phyloP scores from a whole-genome alignment of 2,113 vertebrate species.

The Nesoenas mayeri region DNA sequence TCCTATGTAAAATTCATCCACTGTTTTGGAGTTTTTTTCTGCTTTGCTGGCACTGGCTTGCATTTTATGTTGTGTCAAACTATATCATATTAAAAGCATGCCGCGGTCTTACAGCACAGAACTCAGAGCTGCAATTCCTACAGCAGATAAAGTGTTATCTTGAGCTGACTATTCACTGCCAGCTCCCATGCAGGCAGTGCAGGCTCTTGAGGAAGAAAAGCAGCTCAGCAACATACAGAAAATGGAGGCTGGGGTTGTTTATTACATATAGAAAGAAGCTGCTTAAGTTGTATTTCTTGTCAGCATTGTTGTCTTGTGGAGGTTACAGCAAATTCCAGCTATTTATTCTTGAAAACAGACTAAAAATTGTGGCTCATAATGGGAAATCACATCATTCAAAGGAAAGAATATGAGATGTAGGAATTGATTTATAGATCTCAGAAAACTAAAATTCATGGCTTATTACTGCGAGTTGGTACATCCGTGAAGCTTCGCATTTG shows the following conservation, averaged over 20 bases:
- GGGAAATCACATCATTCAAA: neutral
- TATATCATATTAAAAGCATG: neutral
- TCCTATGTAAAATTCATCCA: neutral
- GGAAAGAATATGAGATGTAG: neutral
- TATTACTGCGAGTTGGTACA: neutral
- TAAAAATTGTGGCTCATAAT: neutral
- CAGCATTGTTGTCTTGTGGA: neutral
- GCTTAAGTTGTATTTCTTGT: neutral
- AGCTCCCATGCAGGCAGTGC: neutral
- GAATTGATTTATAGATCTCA: neutral
- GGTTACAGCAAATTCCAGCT: neutral
- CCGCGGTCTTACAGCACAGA: neutral
- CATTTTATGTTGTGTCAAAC: neutral
- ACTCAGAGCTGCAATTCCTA: neutral
- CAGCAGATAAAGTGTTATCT: constrained; percentile 16
- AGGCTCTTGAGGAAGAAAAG: neutral
- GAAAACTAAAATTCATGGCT: neutral
- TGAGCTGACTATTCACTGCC: neutral
- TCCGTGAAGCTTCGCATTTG: neutral
- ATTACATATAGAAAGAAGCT: neutral
- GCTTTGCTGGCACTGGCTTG: neutral
- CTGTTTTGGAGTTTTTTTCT: neutral
- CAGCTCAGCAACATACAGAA: neutral
- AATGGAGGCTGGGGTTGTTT: neutral
- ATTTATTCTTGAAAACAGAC: neutral